phyloP scores from a whole-genome alignment of 2,113 vertebrate species.

The Marmota flaviventris region DNA sequence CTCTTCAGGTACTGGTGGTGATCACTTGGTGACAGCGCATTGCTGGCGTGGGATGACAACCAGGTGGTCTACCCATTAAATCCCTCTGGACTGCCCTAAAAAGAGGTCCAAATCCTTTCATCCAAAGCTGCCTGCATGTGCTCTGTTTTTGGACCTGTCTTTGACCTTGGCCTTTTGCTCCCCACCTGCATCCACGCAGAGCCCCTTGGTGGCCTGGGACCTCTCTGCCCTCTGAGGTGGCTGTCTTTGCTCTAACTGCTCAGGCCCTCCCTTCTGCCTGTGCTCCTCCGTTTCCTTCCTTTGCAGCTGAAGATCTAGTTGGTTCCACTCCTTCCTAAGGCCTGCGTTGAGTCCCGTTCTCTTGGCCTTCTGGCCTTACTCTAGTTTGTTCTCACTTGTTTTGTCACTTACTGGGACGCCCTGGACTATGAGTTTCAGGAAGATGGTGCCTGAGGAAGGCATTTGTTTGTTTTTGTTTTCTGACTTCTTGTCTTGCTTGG shows the following conservation, averaged over 20 bases:
- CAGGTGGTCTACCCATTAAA: background rate
- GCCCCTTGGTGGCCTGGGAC: background rate
- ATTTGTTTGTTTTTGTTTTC: background rate
- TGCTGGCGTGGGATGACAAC: background rate
- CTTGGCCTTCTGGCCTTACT: too few species aligned
- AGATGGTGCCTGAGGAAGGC: background rate
- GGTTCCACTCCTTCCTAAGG: fast-evolving
- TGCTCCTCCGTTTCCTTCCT: fast-evolving
- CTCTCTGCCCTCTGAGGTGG: fast-evolving
- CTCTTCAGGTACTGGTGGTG: background rate
- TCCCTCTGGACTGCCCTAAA: background rate
- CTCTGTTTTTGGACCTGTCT: background rate
- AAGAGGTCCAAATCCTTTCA: background rate
- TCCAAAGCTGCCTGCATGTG: background rate
- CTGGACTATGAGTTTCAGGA: background rate
- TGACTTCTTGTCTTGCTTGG: background rate
- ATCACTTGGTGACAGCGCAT: background rate
- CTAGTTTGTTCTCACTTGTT: background rate
- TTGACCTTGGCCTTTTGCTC: fast-evolving
- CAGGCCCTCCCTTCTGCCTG: background rate
- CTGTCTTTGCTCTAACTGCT: too few species aligned
- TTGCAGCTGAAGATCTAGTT: too few species aligned
- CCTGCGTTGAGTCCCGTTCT: too few species aligned
- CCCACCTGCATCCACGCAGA: fast-evolving
- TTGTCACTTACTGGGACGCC: background rate